Evolutionary conservation across 1,140 invertebrate genomes (phyloP).

Genomic region (Manduca sexta): DNA sequence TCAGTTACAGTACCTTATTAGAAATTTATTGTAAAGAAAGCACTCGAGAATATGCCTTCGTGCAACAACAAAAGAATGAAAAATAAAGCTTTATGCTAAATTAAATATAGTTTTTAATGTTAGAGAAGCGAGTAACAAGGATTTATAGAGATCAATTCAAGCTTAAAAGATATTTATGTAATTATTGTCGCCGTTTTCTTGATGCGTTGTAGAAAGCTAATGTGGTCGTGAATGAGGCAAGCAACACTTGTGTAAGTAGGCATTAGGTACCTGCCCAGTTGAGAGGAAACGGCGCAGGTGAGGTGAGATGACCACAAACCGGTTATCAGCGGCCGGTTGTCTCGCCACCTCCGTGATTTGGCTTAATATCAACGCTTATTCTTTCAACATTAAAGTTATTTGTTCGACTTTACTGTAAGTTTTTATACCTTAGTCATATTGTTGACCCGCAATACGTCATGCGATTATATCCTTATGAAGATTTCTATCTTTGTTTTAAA

Average conservation of each 20-base stretch:
- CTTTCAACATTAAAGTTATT: neutral
- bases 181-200: conserved; percentile 27
- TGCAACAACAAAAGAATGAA: neutral
- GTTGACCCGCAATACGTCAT: too few species aligned
- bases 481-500: too few species aligned
- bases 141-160: neutral
- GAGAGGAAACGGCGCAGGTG: conserved; percentile 33
- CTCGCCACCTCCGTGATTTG: conserved; percentile 26
- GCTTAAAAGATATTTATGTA: conserved; percentile 15
- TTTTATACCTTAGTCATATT: too few species aligned
- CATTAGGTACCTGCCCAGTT: conserved; percentile 4
- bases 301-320: conserved; percentile 52
- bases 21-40: too few species aligned
- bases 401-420: too few species aligned
- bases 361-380: conserved; percentile 23
- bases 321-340: conserved; percentile 38
- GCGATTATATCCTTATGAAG: too few species aligned
- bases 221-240: conserved; percentile 40
- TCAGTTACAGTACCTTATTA: too few species aligned
- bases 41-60: too few species aligned
- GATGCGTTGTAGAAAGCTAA: conserved; percentile 49
- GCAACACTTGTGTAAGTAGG: conserved; percentile 20
- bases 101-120: too few species aligned
- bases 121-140: neutral
- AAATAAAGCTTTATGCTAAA: too few species aligned